These are phyloP conservation scores for Aythya fuligula DNA, from an alignment of 2,797 vertebrate species.

Conservation along the genomic window DNA sequence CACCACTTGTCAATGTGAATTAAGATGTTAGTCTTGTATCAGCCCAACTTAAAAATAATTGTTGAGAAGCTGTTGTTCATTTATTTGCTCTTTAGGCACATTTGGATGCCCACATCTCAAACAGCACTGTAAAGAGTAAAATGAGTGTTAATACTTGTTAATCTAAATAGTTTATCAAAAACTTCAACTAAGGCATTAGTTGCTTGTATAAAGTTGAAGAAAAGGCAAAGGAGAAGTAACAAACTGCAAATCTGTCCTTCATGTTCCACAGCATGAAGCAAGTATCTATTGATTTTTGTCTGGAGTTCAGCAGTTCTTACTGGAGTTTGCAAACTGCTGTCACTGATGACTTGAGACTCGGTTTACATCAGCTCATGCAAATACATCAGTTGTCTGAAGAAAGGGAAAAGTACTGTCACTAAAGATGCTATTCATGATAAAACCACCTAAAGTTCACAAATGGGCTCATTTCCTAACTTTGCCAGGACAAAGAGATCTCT, in stretches of 20 bases:
- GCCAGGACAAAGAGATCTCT: not conserved
- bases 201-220: not conserved
- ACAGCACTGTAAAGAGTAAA: not conserved
- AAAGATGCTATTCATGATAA: not conserved
- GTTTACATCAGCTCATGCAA: not conserved
- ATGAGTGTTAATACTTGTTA: not conserved
- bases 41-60: not conserved
- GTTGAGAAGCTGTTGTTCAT: not conserved
- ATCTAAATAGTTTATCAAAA: not conserved
- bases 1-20: not conserved
- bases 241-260: not conserved
- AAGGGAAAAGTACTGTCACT: not conserved
- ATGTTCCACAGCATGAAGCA: rapidly evolving
- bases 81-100: not conserved
- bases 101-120: not conserved
- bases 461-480: not conserved
- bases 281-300: not conserved
- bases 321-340: not conserved
- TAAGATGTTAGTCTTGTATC: not conserved
- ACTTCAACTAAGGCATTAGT: not conserved
- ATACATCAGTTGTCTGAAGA: not conserved
- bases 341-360: not conserved
- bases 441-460: not conserved
- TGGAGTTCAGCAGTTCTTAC: not conserved
- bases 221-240: not conserved